These are phyloP conservation scores for Malurus cyaneus DNA, from an alignment of 2,113 vertebrate species.

Conservation along the genomic window DNA sequence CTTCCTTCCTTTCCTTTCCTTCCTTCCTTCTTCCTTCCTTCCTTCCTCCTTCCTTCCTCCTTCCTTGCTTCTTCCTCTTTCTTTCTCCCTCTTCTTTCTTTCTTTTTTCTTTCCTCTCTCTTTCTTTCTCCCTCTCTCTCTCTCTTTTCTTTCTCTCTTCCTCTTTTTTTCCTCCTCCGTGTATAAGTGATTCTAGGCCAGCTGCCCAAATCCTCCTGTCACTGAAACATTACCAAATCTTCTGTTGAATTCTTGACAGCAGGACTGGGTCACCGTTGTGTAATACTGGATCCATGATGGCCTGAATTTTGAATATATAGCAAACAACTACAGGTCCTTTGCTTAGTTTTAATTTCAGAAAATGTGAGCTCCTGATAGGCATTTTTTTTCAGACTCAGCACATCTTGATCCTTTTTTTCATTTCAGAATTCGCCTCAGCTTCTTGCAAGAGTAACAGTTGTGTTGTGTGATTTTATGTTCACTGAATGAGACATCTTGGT, in stretches of 20 bases:
- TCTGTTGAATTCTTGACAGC: not conserved
- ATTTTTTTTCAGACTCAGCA: not conserved
- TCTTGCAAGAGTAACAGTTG: not conserved
- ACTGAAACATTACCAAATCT: not conserved
- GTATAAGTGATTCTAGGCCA: too few relatives aligned
- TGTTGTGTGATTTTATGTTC: constrained; percentile 29
- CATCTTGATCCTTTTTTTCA: not conserved
- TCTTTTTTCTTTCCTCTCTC: too few relatives aligned
- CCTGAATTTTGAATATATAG: not conserved
- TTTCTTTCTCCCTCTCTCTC: too few relatives aligned
- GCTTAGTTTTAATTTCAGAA: not conserved
- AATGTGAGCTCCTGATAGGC: not conserved
- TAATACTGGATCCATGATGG: not conserved
- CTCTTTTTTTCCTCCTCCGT: too few relatives aligned
- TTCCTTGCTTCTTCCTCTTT: too few relatives aligned
- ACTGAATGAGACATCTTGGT: not conserved
- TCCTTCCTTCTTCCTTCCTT: too few relatives aligned
- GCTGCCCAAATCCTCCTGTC: not conserved
- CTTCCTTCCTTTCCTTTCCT: too few relatives aligned
- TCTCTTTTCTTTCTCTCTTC: too few relatives aligned
- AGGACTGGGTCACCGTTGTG: not conserved
- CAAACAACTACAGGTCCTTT: not conserved
- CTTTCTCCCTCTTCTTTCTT: too few relatives aligned
- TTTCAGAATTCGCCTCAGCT: not conserved
- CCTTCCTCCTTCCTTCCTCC: too few relatives aligned